Base-by-base conservation (phyloP, 2,113 vertebrate species). In the Myrmophylax atrothorax region DNA sequence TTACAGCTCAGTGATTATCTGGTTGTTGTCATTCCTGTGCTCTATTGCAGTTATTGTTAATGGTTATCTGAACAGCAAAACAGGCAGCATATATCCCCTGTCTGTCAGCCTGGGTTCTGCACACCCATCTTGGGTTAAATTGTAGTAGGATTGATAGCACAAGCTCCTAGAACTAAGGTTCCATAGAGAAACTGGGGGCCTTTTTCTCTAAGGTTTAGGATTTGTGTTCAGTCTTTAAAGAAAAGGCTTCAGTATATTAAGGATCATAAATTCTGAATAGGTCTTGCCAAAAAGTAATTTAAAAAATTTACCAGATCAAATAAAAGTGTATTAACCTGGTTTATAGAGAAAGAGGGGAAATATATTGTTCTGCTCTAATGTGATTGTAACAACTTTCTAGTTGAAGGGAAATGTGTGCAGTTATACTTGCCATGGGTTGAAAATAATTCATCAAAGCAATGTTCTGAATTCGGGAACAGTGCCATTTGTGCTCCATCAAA, bases 41-140 rank as follows among this genome's bases (percentile, higher is more conserved):
- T 78, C 25, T 37, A 4, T 44, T 85, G 78, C 69, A 73, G 49
- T 84, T 91, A 62, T 22, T 83, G 46, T 93, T 87, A 89, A 87
- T 94, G 69, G 37, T 44, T 92, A 35, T 89, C 40, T 76, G 93
- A 91, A 46, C 62, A 85, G 63, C 70, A 79, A 83, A 87, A 91
- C 58, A 67, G 53, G 81, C 49, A 73, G 29, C 59, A 31, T 60
- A 7, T 26, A 49, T 86, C 59, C 50, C 59, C 49, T 64, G 33
- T 73, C 49, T 64, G 33, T 73, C 89, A 76, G 37, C 53, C 31
- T 53, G 10, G 46, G 63, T 9, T 73, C 53, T 73, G 12, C 29
- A 10, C 12, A 26, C 44, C 23, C 22, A 20, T 24, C 66, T 42
- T 64, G 60, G 68, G 19, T 53, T 87, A 64, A 68, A 68, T 91